A percentile compares a stretch with the other conserved stretches of the same genome.
Evolutionary conservation across 2,113 vertebrate genomes (phyloP).

Genomic region (Poicephalus meyeri): DNA sequence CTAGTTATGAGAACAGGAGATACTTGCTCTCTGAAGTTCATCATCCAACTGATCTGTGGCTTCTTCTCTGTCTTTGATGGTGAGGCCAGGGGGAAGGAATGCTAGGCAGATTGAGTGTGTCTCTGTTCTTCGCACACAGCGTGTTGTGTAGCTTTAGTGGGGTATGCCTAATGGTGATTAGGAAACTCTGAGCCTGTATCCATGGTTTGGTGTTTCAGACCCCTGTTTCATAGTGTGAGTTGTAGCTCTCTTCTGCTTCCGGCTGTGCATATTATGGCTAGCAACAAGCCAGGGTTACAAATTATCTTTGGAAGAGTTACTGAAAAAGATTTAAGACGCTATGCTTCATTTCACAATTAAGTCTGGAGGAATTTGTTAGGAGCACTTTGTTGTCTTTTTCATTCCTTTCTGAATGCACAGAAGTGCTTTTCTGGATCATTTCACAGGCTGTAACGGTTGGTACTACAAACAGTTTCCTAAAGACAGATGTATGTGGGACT

Average conservation of each 20-base stretch:
- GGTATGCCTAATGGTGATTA: neutral
- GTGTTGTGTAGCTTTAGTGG: neutral
- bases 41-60: neutral
- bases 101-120: neutral
- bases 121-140: neutral
- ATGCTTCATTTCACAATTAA: slow-evolving; percentile 11
- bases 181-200: neutral
- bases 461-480: slow-evolving; percentile 37
- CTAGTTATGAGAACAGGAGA: neutral
- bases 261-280: neutral
- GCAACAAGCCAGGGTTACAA: neutral
- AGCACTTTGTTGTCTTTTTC: slow-evolving; percentile 12
- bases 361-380: slow-evolving; percentile 32
- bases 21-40: neutral
- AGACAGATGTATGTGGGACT: slow-evolving; percentile 4
- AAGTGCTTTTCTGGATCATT: neutral
- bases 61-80: neutral
- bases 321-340: slow-evolving; percentile 16
- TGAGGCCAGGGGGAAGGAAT: neutral
- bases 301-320: slow-evolving; percentile 21
- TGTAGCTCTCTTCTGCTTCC: neutral
- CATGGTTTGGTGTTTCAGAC: neutral
- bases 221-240: neutral
- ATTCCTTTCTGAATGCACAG: slow-evolving; percentile 30
- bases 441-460: slow-evolving; percentile 31